A percentile compares a stretch with the other conserved stretches of the same genome.
phyloP scores from a whole-genome alignment of 2,888 invertebrate species.

The Blastobasis adustella region DNA sequence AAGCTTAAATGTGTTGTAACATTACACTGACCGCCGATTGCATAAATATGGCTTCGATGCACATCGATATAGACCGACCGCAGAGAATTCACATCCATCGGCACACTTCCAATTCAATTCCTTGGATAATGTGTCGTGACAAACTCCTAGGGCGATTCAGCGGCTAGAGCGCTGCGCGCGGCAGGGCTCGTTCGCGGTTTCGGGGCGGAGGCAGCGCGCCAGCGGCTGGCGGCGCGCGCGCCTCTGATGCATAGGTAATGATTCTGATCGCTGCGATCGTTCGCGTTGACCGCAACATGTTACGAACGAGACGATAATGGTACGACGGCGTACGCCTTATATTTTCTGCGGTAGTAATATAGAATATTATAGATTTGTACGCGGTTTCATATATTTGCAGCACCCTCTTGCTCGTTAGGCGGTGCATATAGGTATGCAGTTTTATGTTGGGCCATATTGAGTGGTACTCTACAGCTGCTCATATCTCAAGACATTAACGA shows the following conservation, averaged over 20 bases:
- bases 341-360: constrained; percentile 48
- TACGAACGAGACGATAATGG: constrained; percentile 66
- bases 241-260: constrained; percentile 49
- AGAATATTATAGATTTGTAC: constrained; percentile 39
- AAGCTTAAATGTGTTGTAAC: constrained; percentile 42
- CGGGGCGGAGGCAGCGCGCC: constrained; percentile 12
- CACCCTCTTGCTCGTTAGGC: too few species aligned
- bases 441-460: neutral
- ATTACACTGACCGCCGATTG: constrained; percentile 53
- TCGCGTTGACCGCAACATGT: constrained; percentile 60
- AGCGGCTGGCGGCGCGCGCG: constrained; percentile 41
- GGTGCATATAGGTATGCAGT: neutral
- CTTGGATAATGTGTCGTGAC: constrained; percentile 55
- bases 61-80: constrained; percentile 50
- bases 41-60: constrained; percentile 59
- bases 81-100: constrained; percentile 57
- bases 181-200: neutral
- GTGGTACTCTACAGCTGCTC: neutral
- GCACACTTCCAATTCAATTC: constrained; percentile 53
- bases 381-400: constrained; percentile 22
- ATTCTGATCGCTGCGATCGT: constrained; percentile 58
- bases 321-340: constrained; percentile 42
- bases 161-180: neutral
- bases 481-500: constrained; percentile 33
- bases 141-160: constrained; percentile 29